A percentile compares a stretch with the other conserved stretches of the same genome.
Evolutionary conservation across 1,140 invertebrate genomes (phyloP).

Genomic region (Drosophila subpulchrella): DNA sequence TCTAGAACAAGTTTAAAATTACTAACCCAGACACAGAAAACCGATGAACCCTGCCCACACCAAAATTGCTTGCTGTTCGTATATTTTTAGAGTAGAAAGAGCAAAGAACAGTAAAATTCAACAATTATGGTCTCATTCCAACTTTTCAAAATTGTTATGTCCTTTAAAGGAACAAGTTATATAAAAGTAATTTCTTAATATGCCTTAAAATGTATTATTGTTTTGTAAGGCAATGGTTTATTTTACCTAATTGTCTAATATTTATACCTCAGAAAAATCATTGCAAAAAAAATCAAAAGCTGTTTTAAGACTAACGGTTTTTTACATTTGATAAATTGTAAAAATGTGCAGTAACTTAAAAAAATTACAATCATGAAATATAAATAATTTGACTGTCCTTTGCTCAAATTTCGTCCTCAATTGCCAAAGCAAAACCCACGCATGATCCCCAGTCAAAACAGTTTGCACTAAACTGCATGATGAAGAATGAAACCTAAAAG

Average conservation of each 20-base stretch:
- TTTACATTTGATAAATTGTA: too few relatives aligned
- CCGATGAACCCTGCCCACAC: slow-evolving; percentile 10
- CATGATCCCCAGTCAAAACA: slow-evolving; percentile 23
- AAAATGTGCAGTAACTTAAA: too few relatives aligned
- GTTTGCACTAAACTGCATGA: slow-evolving; percentile 39
- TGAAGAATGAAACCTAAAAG: slow-evolving; percentile 27
- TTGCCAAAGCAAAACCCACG: slow-evolving; percentile 5
- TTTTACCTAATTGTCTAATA: too few relatives aligned
- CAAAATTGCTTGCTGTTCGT: slow-evolving; percentile 28
- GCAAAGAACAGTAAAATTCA: slow-evolving; percentile 9
- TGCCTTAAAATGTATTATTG: too few relatives aligned
- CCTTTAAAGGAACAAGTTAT: too few relatives aligned
- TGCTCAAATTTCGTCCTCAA: neutral
- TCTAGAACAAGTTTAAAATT: slow-evolving; percentile 27
- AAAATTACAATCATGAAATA: too few relatives aligned
- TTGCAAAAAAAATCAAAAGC: too few relatives aligned
- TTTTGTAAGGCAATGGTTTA: too few relatives aligned
- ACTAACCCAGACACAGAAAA: slow-evolving; percentile 23
- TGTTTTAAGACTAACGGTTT: too few relatives aligned
- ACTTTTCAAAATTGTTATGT: too few relatives aligned
- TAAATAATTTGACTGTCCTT: slow-evolving; percentile 4
- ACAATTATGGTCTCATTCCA: neutral
- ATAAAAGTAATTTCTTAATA: too few relatives aligned
- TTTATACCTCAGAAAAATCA: too few relatives aligned
- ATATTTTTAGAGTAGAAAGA: slow-evolving; percentile 25